These are phyloP conservation scores for Calliopsis andreniformis DNA, from an alignment of 1,140 invertebrate genomes.

Conservation along the genomic window DNA sequence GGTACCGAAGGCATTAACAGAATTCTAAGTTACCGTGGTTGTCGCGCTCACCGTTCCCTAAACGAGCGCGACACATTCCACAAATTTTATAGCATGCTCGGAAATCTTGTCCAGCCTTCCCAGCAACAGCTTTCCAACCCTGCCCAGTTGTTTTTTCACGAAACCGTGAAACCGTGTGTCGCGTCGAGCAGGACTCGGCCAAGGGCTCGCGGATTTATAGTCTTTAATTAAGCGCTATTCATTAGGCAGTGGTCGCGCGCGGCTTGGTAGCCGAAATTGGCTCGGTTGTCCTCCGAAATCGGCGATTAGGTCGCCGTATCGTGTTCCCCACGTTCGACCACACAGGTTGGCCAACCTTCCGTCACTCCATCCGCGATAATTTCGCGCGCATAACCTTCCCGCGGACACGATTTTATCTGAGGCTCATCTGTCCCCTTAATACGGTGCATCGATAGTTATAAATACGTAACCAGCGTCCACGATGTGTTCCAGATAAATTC, in stretches of 20 bases:
- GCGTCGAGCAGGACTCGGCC: slow-evolving; percentile 19
- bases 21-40: slow-evolving; percentile 11
- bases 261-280: slow-evolving; percentile 49
- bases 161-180: background rate
- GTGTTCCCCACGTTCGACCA: slow-evolving; percentile 45
- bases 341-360: slow-evolving; percentile 34
- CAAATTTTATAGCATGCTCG: slow-evolving; percentile 50
- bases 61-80: slow-evolving; percentile 50
- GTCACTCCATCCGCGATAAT: slow-evolving; percentile 1
- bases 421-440: background rate
- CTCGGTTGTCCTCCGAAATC: slow-evolving; percentile 33
- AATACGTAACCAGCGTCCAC: background rate
- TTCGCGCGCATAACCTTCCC: background rate
- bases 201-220: slow-evolving; percentile 55
- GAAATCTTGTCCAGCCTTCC: slow-evolving; percentile 24
- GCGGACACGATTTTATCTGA: slow-evolving; percentile 22
- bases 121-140: slow-evolving; percentile 47
- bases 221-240: slow-evolving; percentile 68
- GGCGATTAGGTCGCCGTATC: slow-evolving; percentile 51
- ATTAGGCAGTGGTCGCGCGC: slow-evolving; percentile 48
- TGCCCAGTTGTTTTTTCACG: slow-evolving; percentile 14
- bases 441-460: background rate
- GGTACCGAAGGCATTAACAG: background rate
- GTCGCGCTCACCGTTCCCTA: background rate
- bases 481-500: background rate